Base-by-base conservation (phyloP, 2,888 invertebrate species). In the Diloba caeruleocephala region DNA sequence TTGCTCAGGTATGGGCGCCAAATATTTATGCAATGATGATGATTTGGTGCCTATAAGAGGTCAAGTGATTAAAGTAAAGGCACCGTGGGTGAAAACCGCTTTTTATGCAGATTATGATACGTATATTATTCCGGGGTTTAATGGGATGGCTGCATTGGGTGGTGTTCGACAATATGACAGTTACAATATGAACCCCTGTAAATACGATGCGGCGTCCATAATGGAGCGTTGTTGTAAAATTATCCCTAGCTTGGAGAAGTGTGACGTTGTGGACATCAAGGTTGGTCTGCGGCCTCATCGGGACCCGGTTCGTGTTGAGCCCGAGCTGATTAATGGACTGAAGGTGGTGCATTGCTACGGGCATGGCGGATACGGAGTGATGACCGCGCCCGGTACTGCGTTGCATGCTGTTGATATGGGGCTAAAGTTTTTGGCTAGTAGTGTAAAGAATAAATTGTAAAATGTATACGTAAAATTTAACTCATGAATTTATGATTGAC, bases 361-460 rank as follows among this genome's bases (percentile, higher is more conserved):
- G 0, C 99, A 99, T 82, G 98, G 98, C 0, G 98, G 98, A 0
- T 98, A 98, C 82, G 99, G 99, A 0, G 96, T 99, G 0, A 97
- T 97, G 54, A 95, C 97, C 26, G 97, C 98, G 3, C 98, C 98
- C 19, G 98, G 98, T 6, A 98, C 98, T 0, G 96, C 97, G 0
- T 92, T 95, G 52, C 94, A 97, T 76, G 97, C 98, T 0, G 95
- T 97, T 0, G 81, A 94, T 42, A 87, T 97, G 12, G 96, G 96
- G 0, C 89, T 94, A 39, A 95, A 97, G 65, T 77, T 95, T 21
- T 68, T 94, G 10, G 84, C 71, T 43, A 77, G 79, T 26, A 89
- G 81, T 57, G 17, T 75, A 7, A 83, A 64, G 62, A 85, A 84
- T 66, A 91, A 90, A 71, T 70, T 93, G 42, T 92, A 85, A 76